A percentile compares a stretch with the other conserved stretches of the same genome.
These are phyloP conservation scores for Harpagus bidentatus DNA, from an alignment of 2,113 vertebrate species.

Conservation along the genomic window DNA sequence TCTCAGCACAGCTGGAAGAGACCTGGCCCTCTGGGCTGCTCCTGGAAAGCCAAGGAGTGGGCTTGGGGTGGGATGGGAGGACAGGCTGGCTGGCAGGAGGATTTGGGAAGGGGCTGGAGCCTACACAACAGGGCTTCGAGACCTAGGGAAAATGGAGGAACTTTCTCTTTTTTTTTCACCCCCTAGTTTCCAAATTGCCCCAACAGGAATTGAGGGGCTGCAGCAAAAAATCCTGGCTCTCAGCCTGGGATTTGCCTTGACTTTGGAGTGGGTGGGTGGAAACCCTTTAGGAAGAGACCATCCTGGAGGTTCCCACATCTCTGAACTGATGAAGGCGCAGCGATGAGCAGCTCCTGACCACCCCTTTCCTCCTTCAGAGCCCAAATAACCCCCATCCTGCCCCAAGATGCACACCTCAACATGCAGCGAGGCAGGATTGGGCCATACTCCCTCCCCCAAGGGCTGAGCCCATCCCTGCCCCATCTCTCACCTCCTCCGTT, in stretches of 20 bases:
- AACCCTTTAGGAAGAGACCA: accelerated
- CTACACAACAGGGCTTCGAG: accelerated
- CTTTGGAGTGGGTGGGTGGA: accelerated
- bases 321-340: accelerated
- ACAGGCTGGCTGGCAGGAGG: not conserved
- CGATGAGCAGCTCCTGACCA: not conserved
- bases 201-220: not conserved
- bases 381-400: accelerated
- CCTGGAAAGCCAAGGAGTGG: not conserved
- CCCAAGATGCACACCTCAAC: accelerated
- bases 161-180: not conserved
- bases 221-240: not conserved
- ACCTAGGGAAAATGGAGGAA: not conserved
- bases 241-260: accelerated
- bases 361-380: not conserved
- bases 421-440: accelerated
- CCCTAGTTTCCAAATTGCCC: not conserved
- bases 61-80: not conserved
- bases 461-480: not conserved
- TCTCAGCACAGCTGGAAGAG: not conserved
- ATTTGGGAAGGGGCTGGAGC: not conserved
- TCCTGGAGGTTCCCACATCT: not conserved
- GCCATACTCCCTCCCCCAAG: not conserved
- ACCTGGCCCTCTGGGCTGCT: not conserved
- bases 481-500: conserved; percentile 90